These are phyloP conservation scores for Silurus glanis DNA, from an alignment of 2,113 vertebrate species.

Conservation along the genomic window DNA sequence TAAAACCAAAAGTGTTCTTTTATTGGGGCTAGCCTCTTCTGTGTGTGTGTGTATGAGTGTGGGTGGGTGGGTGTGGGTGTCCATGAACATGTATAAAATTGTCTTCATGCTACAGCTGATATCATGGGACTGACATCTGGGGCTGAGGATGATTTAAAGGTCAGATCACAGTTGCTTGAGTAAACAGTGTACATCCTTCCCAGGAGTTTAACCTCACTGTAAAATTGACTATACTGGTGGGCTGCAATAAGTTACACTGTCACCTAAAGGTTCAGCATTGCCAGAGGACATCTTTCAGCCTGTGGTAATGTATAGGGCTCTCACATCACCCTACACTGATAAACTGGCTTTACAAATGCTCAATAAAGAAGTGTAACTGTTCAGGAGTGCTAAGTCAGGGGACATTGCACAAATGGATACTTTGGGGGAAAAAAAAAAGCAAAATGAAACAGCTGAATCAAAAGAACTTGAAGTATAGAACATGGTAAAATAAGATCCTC, in stretches of 20 bases:
- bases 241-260: constrained; percentile 46
- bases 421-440: neutral
- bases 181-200: constrained; percentile 47
- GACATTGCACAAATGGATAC: constrained; percentile 16
- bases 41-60: neutral
- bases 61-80: neutral
- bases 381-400: constrained; percentile 23
- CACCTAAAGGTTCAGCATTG: constrained; percentile 36
- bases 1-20: neutral
- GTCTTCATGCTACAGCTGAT: neutral
- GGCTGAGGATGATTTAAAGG: constrained; percentile 44
- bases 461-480: constrained; percentile 12
- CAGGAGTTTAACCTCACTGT: constrained; percentile 37
- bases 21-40: neutral
- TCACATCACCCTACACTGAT: constrained; percentile 25
- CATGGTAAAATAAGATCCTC: constrained; percentile 21
- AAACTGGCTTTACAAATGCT: constrained; percentile 43
- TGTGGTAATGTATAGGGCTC: constrained; percentile 37
- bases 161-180: constrained; percentile 38
- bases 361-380: constrained; percentile 35
- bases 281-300: constrained; percentile 35
- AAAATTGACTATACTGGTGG: constrained; percentile 39
- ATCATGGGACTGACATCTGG: constrained; percentile 25
- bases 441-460: constrained; percentile 34
- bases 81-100: neutral